Percentiles rank a stretch among this genome's conserved stretches.
phyloP scores from a whole-genome alignment of 2,113 vertebrate species.

The Phoenicopterus ruber region DNA sequence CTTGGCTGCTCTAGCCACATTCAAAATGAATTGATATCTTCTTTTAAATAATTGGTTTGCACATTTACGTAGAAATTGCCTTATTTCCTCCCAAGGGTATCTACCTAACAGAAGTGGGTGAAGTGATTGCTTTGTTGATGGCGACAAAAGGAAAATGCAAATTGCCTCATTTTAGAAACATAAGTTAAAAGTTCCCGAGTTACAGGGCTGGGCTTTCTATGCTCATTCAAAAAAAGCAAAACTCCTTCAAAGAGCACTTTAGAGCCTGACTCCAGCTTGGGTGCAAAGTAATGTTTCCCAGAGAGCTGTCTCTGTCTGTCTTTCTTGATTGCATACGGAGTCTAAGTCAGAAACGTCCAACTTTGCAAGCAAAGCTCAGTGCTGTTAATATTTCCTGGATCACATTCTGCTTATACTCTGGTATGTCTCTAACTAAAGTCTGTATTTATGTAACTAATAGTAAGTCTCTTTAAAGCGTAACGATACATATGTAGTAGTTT shows the following conservation, averaged over 20 bases:
- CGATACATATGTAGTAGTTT: neutral
- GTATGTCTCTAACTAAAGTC: neutral
- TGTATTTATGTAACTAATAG: neutral
- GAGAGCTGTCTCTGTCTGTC: neutral
- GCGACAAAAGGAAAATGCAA: neutral
- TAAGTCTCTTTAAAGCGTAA: neutral
- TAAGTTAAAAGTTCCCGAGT: neutral
- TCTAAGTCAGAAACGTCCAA: rapidly evolving
- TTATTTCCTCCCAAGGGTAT: neutral
- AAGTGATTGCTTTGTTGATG: neutral
- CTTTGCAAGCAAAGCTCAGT: neutral
- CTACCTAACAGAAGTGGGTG: neutral
- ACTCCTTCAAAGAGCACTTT: neutral
- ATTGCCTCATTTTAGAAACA: neutral
- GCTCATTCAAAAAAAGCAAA: neutral
- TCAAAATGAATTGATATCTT: no score
- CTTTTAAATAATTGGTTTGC: neutral
- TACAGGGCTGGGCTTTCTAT: neutral
- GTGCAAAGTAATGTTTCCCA: neutral
- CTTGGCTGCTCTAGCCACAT: neutral
- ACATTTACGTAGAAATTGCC: neutral
- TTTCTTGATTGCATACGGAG: neutral
- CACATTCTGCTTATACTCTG: neutral
- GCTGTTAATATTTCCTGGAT: neutral
- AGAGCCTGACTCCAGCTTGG: neutral